A percentile compares a stretch with the other conserved stretches of the same genome.
phyloP scores from a whole-genome alignment of 1,140 invertebrate genomes.

The Forficula auricularia region DNA sequence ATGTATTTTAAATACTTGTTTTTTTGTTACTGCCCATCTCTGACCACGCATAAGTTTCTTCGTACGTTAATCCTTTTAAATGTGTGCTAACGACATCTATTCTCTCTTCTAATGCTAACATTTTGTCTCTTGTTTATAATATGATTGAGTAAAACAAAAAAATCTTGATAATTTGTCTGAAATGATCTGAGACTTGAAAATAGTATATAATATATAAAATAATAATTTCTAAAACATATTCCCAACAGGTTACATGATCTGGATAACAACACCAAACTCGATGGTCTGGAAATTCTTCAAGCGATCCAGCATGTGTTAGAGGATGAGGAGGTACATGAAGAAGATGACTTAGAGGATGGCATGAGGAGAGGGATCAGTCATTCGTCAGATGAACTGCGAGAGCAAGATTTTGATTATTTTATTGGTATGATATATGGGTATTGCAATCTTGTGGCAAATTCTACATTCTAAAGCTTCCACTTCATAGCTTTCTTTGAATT shows the following conservation, averaged over 20 bases:
- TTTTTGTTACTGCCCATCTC: too few relatives aligned
- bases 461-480: neutral
- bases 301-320: conserved; percentile 30
- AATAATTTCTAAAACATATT: conserved; percentile 18
- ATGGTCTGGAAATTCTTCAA: conserved; percentile 57
- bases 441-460: neutral
- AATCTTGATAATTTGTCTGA: too few relatives aligned
- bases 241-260: conserved; percentile 55
- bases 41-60: too few relatives aligned
- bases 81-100: too few relatives aligned
- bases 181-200: too few relatives aligned
- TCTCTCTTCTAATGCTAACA: too few relatives aligned
- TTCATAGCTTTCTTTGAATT: conserved; percentile 3
- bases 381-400: neutral
- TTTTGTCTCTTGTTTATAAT: too few relatives aligned
- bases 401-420: conserved; percentile 28
- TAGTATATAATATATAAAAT: too few relatives aligned
- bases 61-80: too few relatives aligned
- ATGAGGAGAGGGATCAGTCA: neutral
- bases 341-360: neutral
- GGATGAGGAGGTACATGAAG: conserved; percentile 2
- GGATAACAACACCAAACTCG: conserved; percentile 60
- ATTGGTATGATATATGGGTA: conserved; percentile 24
- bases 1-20: too few relatives aligned
- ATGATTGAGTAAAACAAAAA: too few relatives aligned